Evolutionary conservation across 2,797 vertebrate genomes (phyloP), one percentile per base, ranked within the genome.

Genomic region (Eleutherodactylus coqui): DNA sequence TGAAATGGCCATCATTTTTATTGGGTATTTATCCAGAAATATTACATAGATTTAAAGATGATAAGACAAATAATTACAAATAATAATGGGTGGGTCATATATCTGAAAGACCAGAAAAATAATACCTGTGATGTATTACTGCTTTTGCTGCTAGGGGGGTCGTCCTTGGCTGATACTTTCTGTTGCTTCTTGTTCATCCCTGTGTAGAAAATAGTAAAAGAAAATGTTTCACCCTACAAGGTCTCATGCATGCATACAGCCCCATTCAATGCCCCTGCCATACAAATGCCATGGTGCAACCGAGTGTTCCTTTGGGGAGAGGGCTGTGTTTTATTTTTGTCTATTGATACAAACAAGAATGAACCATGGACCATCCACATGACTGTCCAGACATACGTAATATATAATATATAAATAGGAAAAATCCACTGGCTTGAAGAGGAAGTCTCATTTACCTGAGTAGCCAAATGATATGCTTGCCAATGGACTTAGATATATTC

Each of bases 381-480:
- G 24, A 76, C 47, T 51, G 75, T 17, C 75, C 14, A 16, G 0
- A 32, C 27, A 55, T 49, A 14, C 5, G 49, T 3, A 2, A 19
- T 7, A 17, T 19, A 64, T 29, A 64, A 34, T 17, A 34, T 36
- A 21, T 55, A 36, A 60, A 67, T 67, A 36, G 4, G 9, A 67
- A 67, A 6, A 47, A 34, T 16, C 5, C 10, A 51, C 0, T 24
- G 21, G 70, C 14, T 0, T 27, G 77, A 38, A 70, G 32, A 32
- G 21, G 13, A 38, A 72, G 55, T 51, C 8, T 24, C 78, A 87
- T 90, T 92, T 89, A 96, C 96, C 96, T 96, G 96, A 97, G 96
- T 97, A 97, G 91, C 96, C 96, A 92, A 97, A 97, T 90, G 96
- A 97, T 94, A 97, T 97, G 95, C 96, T 97, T 90, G 96, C 97